Base-by-base conservation (phyloP, 2,797 vertebrate species). In the Tangara arthus region DNA sequence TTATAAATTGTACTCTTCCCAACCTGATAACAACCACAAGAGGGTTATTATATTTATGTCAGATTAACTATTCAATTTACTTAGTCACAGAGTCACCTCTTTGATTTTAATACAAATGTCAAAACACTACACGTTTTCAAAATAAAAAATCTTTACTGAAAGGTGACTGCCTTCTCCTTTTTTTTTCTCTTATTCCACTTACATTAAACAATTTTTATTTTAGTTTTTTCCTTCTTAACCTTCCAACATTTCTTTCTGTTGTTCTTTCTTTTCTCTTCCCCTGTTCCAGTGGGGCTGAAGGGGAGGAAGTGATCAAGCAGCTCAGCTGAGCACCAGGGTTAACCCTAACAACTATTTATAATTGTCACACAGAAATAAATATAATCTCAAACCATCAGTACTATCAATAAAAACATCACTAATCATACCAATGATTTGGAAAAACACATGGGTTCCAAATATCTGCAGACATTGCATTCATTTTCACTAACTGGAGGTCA, bases 251-350 rank as follows among this genome's bases (percentile, higher is more conserved):
- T 65, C 15, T 37, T 66, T 18, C 2, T 17, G 70, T 75, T 55
- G 1, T 34, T 75, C 24, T 71, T 56, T 37, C 3, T 59, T 44
- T 83, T 47, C 20, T 65, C 11, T 49, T 56, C 8, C 15, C 4
- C 12, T 55, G 1, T 64, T 63, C 8, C 8, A 8, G 3, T 30
- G 19, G 11, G 13, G 10, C 14, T 71, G 4, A 32, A 9, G 21
- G 0, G 9, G 8, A n/a, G 4, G 1, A 53, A 70, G 10, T 53
- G 15, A 79, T 6, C 1, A 2, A 64, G 30, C 2, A 16, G 14
- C 19, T 60, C 24, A 81, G 32, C 12, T 61, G 28, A 47, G 19
- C 7, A 22, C 24, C 1, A 6, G n/a, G 6, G 7, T 37, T 68
- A 52, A 52, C 5, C 4, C 9, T 28, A 57, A 35, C 2, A 41